Evolutionary conservation across 1,140 invertebrate species (phyloP).

Genomic region (Triops longicaudatus): DNA sequence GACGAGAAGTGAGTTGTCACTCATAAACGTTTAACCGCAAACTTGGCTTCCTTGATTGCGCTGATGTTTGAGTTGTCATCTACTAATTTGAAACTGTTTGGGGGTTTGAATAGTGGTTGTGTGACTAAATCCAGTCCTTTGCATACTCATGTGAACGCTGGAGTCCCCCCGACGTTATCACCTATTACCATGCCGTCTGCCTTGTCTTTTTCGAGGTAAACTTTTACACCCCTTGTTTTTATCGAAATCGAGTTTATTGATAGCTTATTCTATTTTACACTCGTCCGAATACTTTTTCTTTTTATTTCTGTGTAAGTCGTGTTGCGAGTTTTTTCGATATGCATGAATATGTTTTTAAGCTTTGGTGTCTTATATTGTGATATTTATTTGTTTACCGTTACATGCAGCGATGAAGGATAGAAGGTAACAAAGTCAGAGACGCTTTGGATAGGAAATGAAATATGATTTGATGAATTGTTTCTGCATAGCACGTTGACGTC

Average conservation of each 20-base stretch:
- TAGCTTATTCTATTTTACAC: not conserved
- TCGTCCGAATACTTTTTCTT: not conserved
- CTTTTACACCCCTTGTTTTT: too few species aligned
- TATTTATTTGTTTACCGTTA: not conserved
- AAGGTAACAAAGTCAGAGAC: not conserved
- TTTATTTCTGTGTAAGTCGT: not conserved
- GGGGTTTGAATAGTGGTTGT: not conserved
- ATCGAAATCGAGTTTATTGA: not conserved
- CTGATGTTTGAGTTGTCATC: not conserved
- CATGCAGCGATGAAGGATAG: not conserved
- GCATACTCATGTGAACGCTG: constrained; percentile 33
- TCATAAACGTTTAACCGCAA: not conserved
- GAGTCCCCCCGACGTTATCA: constrained; percentile 55
- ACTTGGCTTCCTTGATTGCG: not conserved
- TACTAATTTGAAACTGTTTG: not conserved
- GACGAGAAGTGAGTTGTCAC: constrained; percentile 37
- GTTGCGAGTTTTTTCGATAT: too few species aligned
- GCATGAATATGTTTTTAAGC: too few species aligned
- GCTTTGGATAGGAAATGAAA: not conserved
- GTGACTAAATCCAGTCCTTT: constrained; percentile 45
- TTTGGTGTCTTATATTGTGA: not conserved
- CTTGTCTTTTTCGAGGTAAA: constrained; percentile 64
- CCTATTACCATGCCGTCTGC: constrained; percentile 63
- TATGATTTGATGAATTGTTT: constrained; percentile 18
- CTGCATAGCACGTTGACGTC: constrained; percentile 30